phyloP scores from a whole-genome alignment of 1,140 invertebrate species.

The Chionoecetes opilio region DNA sequence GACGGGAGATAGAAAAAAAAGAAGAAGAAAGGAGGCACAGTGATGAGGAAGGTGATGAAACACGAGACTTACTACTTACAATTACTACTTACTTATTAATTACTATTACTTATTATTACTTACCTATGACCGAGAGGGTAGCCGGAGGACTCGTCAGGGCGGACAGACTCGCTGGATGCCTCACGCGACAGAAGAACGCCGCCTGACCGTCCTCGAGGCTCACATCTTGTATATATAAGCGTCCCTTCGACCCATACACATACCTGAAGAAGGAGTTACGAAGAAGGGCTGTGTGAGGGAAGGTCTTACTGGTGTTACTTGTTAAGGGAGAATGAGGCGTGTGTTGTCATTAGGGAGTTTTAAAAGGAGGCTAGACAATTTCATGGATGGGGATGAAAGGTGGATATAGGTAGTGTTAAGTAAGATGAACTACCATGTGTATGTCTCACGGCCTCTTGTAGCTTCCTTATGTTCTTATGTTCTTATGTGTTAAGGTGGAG shows the following conservation, averaged over 20 bases:
- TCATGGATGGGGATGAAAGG: too few species aligned
- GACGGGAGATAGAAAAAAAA: neutral
- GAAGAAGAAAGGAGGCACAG: neutral
- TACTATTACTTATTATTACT: neutral
- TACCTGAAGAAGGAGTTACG: neutral
- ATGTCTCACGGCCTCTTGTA: too few species aligned
- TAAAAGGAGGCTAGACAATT: too few species aligned
- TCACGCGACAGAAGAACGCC: slow-evolving; percentile 53
- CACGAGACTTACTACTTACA: too few species aligned
- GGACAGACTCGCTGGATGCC: slow-evolving; percentile 48
- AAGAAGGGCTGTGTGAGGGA: neutral
- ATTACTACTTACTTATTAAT: too few species aligned
- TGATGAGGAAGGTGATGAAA: too few species aligned
- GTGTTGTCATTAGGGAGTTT: too few species aligned
- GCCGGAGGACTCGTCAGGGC: slow-evolving; percentile 60
- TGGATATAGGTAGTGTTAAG: too few species aligned
- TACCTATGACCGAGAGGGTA: slow-evolving; percentile 57
- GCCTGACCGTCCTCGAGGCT: slow-evolving; percentile 45
- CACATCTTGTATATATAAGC: slow-evolving; percentile 59
- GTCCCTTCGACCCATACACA: slow-evolving; percentile 55
- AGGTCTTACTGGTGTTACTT: neutral
- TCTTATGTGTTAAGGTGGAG: neutral
- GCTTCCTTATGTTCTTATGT: neutral
- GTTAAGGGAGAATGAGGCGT: neutral
- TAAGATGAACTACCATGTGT: too few species aligned